Evolutionary conservation across 2,113 vertebrate genomes (phyloP), one percentile per base, ranked within the genome.

Genomic region (Oryzias woworae): DNA sequence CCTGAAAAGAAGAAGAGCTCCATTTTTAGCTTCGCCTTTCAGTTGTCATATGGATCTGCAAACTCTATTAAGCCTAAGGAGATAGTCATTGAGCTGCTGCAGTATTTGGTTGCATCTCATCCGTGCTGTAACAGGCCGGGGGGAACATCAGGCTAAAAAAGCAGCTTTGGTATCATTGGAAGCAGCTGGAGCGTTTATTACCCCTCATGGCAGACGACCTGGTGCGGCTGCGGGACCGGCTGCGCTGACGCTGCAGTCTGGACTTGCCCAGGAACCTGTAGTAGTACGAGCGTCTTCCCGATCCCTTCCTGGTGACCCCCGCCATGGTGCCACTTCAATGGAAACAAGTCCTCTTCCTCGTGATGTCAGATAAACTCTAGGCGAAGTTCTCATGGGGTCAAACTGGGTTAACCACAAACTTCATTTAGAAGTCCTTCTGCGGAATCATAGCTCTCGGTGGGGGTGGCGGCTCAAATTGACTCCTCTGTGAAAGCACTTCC

Each of bases 231-330:
- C 95, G 94, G 72, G 96, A 98, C 77, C 96, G 86, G 89, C 96
- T 98, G 18, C 96, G 94, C 88, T 98, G 96, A 77, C 96, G 93
- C 91, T 97, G 96, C 66, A 98, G 93, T 71, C 95, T 91, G 26
- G 96, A 94, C 87, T 95, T 94, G 90, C 95, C 92, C 82, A 98
- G 89, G 84, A 98, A 94, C 84, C 96, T 92, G 83, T 97, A 97
- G 92, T 98, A 98, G 91, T 98, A 98, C 0, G 95, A 94, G 31
- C 92, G 94, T 92, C 95, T 94, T 76, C 94, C 95, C 66, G 94
- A 94, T 80, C 91, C 95, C 92, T 95, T 98, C 89, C 95, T 94
- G 75, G 90, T 90, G 81, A 94, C 90, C 78, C 96, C 90, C 57
- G 96, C 95, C 96, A 98, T 98, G 87, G 71, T 88, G 82, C 62